These are phyloP conservation scores for Aproaerema taeniolella DNA, from an alignment of 2,888 invertebrate species.

Conservation along the genomic window DNA sequence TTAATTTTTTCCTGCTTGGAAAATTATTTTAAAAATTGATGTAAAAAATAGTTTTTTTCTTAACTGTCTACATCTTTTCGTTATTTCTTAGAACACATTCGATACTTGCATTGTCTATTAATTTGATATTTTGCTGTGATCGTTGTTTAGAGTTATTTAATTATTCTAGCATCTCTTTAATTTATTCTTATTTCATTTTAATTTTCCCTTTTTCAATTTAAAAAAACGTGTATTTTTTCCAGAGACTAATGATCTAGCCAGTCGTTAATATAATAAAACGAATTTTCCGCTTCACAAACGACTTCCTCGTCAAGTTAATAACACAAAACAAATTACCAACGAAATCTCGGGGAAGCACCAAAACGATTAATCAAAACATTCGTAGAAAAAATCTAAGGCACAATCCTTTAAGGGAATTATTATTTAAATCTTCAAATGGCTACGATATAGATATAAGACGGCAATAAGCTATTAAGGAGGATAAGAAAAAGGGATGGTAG, in stretches of 20 bases:
- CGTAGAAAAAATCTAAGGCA: constrained; percentile 46
- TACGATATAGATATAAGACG: constrained; percentile 67
- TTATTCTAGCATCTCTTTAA: too few species aligned
- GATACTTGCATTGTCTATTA: too few species aligned
- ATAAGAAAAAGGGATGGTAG: constrained; percentile 78
- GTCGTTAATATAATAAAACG: constrained; percentile 35
- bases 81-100: too few species aligned
- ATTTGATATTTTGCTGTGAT: too few species aligned
- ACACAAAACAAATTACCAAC: constrained; percentile 66
- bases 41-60: too few species aligned
- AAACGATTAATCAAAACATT: constrained; percentile 71
- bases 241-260: constrained; percentile 21
- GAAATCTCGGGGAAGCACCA: constrained; percentile 48
- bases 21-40: too few species aligned
- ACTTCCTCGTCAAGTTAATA: constrained; percentile 69
- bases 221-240: not conserved
- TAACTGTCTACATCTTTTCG: too few species aligned
- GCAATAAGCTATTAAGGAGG: constrained; percentile 75
- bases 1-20: not conserved
- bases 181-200: too few species aligned
- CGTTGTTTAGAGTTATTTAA: too few species aligned
- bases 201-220: too few species aligned
- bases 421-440: constrained; percentile 71
- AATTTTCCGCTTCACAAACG: constrained; percentile 58
- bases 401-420: constrained; percentile 55